phyloP scores from a whole-genome alignment of 2,797 vertebrate species.

The Podarcis lilfordi region DNA sequence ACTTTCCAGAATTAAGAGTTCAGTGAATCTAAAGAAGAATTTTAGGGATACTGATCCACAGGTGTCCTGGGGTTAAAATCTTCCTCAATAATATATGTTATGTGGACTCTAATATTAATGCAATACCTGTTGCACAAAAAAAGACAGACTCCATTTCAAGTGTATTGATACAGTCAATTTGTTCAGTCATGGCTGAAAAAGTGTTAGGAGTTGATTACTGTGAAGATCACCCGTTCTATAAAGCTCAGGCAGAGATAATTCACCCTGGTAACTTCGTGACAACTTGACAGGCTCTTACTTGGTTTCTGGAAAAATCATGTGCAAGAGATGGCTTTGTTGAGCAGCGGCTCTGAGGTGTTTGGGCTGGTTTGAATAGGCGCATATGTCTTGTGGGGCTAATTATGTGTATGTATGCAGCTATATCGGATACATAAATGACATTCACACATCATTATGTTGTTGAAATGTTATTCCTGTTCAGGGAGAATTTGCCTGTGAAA shows the following conservation, averaged over 20 bases:
- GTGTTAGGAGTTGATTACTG: background rate
- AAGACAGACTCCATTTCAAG: background rate
- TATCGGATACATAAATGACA: background rate
- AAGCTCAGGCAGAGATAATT: background rate
- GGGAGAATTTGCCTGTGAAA: background rate
- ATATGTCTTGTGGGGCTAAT: background rate
- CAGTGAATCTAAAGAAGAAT: background rate
- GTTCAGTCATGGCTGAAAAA: background rate
- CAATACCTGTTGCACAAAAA: background rate
- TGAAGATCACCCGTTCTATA: background rate
- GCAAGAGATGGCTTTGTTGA: background rate
- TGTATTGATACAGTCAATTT: background rate
- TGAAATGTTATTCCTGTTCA: background rate
- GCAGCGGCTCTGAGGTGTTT: background rate
- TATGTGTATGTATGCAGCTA: background rate
- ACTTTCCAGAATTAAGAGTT: background rate
- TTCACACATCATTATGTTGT: background rate
- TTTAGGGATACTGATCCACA: background rate
- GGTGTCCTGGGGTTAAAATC: background rate
- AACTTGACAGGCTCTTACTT: background rate
- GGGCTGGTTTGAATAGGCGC: background rate
- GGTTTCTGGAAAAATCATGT: background rate
- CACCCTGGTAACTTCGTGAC: background rate
- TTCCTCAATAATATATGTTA: background rate
- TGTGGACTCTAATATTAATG: background rate